These are phyloP conservation scores for Neogobius melanostomus DNA, from an alignment of 2,113 vertebrate species.

Conservation along the genomic window DNA sequence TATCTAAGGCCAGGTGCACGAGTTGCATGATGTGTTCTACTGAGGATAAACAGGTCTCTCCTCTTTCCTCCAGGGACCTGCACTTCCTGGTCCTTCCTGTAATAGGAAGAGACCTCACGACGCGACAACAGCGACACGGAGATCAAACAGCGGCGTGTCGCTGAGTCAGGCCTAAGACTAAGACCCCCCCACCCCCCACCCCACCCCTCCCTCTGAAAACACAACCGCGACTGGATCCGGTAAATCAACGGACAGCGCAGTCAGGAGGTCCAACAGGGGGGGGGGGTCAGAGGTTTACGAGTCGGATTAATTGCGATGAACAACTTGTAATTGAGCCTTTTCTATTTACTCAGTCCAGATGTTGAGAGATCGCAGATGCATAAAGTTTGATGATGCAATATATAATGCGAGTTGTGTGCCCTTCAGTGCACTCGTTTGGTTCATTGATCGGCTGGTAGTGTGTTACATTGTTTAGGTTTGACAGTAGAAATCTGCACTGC, in stretches of 20 bases:
- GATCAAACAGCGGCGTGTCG: conserved; percentile 61
- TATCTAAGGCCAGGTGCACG: conserved; percentile 61
- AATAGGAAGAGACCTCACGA: conserved; percentile 68
- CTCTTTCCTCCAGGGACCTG: conserved; percentile 54
- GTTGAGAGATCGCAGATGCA: neutral
- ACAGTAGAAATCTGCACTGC: too few species aligned
- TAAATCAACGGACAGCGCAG: neutral
- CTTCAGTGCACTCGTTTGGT: too few species aligned
- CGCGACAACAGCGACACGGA: conserved; percentile 33
- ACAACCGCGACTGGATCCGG: conserved; percentile 28
- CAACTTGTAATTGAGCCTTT: neutral
- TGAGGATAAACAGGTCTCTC: conserved; percentile 71
- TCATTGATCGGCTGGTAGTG: too few species aligned
- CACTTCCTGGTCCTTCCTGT: conserved; percentile 71
- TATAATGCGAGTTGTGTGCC: neutral
- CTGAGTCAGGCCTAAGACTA: conserved; percentile 74
- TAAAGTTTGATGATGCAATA: neutral
- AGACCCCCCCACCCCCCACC: conserved; percentile 18
- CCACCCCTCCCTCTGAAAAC: conserved; percentile 50
- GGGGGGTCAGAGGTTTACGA: neutral
- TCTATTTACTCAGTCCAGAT: neutral
- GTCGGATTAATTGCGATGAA: neutral
- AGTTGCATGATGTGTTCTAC: conserved; percentile 49
- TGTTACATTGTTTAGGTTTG: too few species aligned
- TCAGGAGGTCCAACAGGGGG: neutral